Conservation (phyloP, 2,113 vertebrate species). For the Telmatochromis sp. region DNA sequence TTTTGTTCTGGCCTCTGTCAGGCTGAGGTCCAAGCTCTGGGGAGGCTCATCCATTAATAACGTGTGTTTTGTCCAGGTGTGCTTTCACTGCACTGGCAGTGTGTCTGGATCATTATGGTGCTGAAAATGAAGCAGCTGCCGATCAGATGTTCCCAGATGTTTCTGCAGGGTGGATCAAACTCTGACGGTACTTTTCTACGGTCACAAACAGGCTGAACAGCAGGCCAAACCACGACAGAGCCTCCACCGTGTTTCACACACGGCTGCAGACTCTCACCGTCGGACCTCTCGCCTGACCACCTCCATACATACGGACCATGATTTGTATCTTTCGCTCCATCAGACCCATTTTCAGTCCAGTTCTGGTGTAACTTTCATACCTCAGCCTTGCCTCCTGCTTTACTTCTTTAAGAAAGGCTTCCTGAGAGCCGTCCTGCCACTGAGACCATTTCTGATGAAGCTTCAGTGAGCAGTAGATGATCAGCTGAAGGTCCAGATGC, state of each 20-base stretch:
- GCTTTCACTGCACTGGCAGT: neutral
- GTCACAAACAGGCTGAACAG: neutral
- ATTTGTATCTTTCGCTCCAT: neutral
- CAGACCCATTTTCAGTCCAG: neutral
- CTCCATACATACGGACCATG: neutral
- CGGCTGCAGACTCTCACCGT: neutral
- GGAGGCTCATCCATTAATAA: too few species aligned
- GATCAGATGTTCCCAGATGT: neutral
- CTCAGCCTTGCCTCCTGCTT: neutral
- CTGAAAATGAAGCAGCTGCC: neutral
- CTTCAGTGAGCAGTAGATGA: neutral
- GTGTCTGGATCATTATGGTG: neutral
- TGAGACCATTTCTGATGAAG: neutral
- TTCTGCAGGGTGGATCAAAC: neutral
- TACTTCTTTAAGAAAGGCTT: neutral
- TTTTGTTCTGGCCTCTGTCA: too few species aligned
- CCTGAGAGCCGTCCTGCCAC: neutral
- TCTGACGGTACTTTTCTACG: neutral
- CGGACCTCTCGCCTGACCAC: neutral
- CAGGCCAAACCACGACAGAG: neutral
- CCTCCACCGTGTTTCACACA: neutral
- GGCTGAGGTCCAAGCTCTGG: too few species aligned
- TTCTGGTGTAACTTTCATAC: neutral
- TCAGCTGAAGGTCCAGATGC: neutral
- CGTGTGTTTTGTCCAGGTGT: neutral